Evolutionary conservation across 2,888 invertebrate species (phyloP), one percentile per base, ranked within the genome.

Genomic region (Eilema depressum): DNA sequence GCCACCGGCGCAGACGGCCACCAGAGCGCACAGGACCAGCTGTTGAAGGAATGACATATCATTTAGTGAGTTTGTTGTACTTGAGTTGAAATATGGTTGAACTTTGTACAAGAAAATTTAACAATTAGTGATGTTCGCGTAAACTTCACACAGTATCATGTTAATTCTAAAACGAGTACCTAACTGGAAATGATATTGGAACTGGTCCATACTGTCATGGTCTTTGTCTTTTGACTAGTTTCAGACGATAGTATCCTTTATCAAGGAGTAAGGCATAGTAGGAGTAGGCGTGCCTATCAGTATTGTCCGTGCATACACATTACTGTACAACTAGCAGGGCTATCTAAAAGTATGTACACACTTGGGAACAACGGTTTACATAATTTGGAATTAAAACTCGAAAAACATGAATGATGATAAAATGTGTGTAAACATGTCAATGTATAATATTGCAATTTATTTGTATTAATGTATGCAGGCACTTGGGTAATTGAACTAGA

Each of bases 11-110:
- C 75, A 76, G 59, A 70, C 73, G 11, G 81, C 79, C n/a, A 78
- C 75, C 57, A 81, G 25, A 11, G 78, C 77, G 62, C 70, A 75
- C 25, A 80, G 57, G 28, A 73, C 47, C 56, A 80, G 57, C 80
- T 80, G 75, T 28, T 53, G n/a, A n/a, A 53, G 20, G 1, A 53
- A 53, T 20, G 47, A n/a, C n/a, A 53, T 47, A 17, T 17, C 47
- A 1, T 41, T 41, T 47, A 3, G n/a, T 53, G 53, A 53, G n/a
- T 53, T 10, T n/a, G 53, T 53, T 47, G 7, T 47, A 37, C 7
- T 37, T 47, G 47, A 47, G 20, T 20, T 47, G 17, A 41, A 20
- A 47, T 8, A 53, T 20, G 20, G 20, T 47, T 47, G 0, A n/a
- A n/a, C 7, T n/a, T n/a, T n/a, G 8, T n/a, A n/a, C n/a, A 53